phyloP scores from a whole-genome alignment of 1,140 invertebrate genomes.

The Drosophila nigromelanica region DNA sequence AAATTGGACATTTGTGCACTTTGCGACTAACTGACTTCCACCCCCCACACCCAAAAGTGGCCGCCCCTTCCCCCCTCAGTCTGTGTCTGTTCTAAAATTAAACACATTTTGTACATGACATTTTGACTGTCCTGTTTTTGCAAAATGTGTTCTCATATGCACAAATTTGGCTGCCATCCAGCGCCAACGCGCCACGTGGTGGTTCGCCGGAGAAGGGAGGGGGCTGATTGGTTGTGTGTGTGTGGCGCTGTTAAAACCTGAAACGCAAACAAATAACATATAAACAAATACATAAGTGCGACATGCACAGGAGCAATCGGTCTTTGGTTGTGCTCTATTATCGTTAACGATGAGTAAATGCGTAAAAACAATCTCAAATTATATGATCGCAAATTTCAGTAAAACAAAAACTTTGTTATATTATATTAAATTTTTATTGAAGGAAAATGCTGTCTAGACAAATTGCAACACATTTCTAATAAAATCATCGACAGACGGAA shows the following conservation, averaged over 20 bases:
- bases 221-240: too few species aligned
- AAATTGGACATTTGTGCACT: conserved; percentile 14
- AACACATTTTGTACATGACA: conserved; percentile 55
- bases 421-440: too few species aligned
- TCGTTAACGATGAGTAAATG: background rate
- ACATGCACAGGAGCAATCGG: conserved; percentile 44
- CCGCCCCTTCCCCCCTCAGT: background rate
- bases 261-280: conserved; percentile 71
- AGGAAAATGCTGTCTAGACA: too few species aligned
- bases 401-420: too few species aligned
- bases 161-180: conserved; percentile 73
- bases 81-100: conserved; percentile 27
- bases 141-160: conserved; percentile 62
- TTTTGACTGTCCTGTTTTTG: conserved; percentile 48
- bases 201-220: too few species aligned
- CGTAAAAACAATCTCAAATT: too few species aligned
- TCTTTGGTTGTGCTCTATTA: conserved; percentile 40
- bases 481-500: too few species aligned
- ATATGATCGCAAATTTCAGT: too few species aligned
- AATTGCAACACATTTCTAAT: too few species aligned
- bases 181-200: conserved; percentile 10
- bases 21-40: background rate
- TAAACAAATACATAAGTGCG: conserved; percentile 60
- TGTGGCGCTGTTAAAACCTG: conserved; percentile 45
- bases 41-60: background rate